Percentiles rank a stretch among this genome's conserved stretches.
These are phyloP conservation scores for Clanis bilineata DNA, from an alignment of 2,888 invertebrate species.

Conservation along the genomic window DNA sequence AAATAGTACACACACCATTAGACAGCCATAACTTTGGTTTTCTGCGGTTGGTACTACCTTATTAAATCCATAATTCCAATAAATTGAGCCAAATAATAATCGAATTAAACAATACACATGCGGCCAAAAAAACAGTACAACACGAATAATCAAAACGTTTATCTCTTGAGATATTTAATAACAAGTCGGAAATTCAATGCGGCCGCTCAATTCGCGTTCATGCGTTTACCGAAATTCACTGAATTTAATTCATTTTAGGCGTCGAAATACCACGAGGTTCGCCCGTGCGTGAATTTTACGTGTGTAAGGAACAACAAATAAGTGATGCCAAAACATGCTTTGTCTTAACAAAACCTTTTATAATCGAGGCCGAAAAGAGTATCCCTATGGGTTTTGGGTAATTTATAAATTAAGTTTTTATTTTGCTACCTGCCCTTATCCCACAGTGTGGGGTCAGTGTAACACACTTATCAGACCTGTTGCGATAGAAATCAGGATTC, in stretches of 20 bases:
- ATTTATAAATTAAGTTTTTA: too few relatives aligned
- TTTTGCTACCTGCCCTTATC: too few relatives aligned
- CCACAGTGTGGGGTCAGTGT: too few relatives aligned
- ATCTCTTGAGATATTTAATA: background rate
- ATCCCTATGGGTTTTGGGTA: too few relatives aligned
- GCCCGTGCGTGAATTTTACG: constrained; percentile 19
- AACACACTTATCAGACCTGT: too few relatives aligned
- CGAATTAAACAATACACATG: background rate
- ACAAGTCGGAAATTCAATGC: background rate
- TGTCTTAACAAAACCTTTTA: constrained; percentile 27
- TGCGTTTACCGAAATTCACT: background rate
- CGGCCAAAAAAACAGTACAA: background rate
- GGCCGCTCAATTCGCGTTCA: too few relatives aligned
- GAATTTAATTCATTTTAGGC: background rate
- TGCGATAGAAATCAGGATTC: too few relatives aligned
- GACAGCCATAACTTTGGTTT: too few relatives aligned
- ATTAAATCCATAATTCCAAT: background rate
- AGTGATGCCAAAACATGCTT: constrained; percentile 41
- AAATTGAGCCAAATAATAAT: background rate
- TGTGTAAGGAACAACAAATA: constrained; percentile 34
- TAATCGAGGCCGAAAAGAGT: background rate
- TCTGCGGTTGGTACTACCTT: too few relatives aligned
- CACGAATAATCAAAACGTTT: background rate
- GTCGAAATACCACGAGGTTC: background rate
- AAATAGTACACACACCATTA: too few relatives aligned